Conservation (phyloP, 2,113 vertebrate species). For the Rhinolophus sinicus region DNA sequence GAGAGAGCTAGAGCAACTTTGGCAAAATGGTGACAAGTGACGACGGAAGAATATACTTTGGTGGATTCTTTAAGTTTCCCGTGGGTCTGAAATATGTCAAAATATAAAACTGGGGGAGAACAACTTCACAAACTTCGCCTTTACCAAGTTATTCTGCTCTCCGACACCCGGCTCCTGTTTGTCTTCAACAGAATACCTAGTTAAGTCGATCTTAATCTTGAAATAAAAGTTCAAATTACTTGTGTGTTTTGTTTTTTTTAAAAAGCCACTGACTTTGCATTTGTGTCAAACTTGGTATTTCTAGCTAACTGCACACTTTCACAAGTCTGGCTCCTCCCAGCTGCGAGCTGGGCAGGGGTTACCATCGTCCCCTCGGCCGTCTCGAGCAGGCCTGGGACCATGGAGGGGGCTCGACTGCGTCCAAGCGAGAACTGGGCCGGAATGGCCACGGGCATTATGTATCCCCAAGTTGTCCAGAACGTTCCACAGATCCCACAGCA, state of each 20-base stretch:
- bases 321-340: no score
- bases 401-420: rapidly evolving
- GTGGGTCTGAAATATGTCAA: background rate
- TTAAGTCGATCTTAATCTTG: background rate
- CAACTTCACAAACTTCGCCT: no score
- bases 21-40: background rate
- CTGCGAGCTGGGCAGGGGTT: background rate
- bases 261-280: no score
- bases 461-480: no score
- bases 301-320: rapidly evolving
- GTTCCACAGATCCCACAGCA: background rate
- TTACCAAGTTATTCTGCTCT: no score
- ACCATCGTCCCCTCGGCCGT: no score
- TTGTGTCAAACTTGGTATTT: rapidly evolving
- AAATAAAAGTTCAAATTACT: background rate
- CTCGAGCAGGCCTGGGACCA: background rate
- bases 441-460: rapidly evolving
- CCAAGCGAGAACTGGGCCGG: background rate
- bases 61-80: background rate
- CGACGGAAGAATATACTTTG: no score
- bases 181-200: background rate
- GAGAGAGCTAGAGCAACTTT: background rate
- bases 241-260: rapidly evolving
- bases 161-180: background rate
- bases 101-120: no score